Conservation (phyloP, 2,797 vertebrate genomes). For the Falco rusticolus region DNA sequence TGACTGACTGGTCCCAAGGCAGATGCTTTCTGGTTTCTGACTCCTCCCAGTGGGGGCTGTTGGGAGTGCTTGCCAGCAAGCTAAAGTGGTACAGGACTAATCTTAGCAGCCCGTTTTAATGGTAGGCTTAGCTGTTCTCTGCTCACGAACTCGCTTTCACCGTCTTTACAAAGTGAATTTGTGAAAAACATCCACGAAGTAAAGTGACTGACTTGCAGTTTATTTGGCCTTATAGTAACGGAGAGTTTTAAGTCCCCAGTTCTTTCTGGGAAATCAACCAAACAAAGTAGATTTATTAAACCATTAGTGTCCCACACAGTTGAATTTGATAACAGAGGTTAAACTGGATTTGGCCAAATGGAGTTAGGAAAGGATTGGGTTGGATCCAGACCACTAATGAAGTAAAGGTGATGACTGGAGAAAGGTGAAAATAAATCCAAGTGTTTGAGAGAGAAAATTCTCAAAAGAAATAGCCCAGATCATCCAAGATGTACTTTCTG, state of each 20-base stretch:
- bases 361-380: neutral
- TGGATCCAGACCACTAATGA: neutral
- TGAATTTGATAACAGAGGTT: neutral
- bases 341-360: neutral
- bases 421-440: neutral
- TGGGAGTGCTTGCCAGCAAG: neutral
- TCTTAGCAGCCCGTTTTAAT: neutral
- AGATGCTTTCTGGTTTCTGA: constrained; percentile 28
- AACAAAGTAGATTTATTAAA: neutral
- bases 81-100: neutral
- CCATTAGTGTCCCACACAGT: neutral
- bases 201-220: neutral
- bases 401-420: neutral
- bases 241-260: neutral
- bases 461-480: neutral
- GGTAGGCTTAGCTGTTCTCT: neutral
- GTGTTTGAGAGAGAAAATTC: neutral
- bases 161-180: neutral
- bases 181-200: neutral
- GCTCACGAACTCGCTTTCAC: neutral
- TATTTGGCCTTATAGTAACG: neutral
- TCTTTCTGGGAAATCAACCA: neutral
- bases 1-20: constrained; percentile 28
- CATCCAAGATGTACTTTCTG: neutral
- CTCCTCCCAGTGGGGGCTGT: neutral